These are phyloP conservation scores for Liopterus haemorrhoidalis DNA, from an alignment of 2,888 invertebrate species.

Conservation along the genomic window DNA sequence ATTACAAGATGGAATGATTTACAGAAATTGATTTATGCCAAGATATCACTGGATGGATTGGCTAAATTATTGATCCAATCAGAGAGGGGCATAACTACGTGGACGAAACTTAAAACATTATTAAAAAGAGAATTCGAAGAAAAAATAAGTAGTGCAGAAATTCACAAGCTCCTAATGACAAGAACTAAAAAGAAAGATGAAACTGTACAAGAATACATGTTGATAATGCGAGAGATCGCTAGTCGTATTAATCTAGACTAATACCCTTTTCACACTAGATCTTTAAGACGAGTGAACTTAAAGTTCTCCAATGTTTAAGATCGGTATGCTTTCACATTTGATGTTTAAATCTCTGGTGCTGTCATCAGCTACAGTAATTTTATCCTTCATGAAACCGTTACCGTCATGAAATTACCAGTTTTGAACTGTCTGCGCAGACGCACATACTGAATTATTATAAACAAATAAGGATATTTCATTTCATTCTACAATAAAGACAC, in stretches of 20 bases:
- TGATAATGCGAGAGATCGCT: slow-evolving; percentile 2
- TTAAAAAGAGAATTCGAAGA: slow-evolving; percentile 13
- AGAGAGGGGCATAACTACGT: slow-evolving; percentile 17
- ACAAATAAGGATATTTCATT: too few relatives aligned
- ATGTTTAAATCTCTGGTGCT: too few relatives aligned
- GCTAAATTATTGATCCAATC: slow-evolving; percentile 19
- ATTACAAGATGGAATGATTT: slow-evolving; percentile 20
- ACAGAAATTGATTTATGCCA: slow-evolving; percentile 24
- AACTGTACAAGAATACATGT: slow-evolving; percentile 11
- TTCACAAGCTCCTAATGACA: slow-evolving; percentile 5
- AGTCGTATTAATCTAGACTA: neutral
- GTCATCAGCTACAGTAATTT: too few relatives aligned
- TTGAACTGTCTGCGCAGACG: too few relatives aligned
- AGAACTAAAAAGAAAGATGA: slow-evolving; percentile 5
- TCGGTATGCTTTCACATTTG: too few relatives aligned
- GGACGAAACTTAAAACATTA: slow-evolving; percentile 14
- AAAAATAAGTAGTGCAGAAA: slow-evolving; percentile 11
- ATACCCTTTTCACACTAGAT: too few relatives aligned
- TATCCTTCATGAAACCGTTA: too few relatives aligned
- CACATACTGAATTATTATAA: too few relatives aligned
- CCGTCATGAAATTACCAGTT: too few relatives aligned
- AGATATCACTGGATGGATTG: slow-evolving; percentile 19
- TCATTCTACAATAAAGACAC: too few relatives aligned
- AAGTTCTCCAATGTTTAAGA: too few relatives aligned
- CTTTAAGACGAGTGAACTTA: too few relatives aligned